A percentile compares a stretch with the other conserved stretches of the same genome.
These are phyloP conservation scores for Emys orbicularis DNA, from an alignment of 2,797 vertebrate species.

Conservation along the genomic window DNA sequence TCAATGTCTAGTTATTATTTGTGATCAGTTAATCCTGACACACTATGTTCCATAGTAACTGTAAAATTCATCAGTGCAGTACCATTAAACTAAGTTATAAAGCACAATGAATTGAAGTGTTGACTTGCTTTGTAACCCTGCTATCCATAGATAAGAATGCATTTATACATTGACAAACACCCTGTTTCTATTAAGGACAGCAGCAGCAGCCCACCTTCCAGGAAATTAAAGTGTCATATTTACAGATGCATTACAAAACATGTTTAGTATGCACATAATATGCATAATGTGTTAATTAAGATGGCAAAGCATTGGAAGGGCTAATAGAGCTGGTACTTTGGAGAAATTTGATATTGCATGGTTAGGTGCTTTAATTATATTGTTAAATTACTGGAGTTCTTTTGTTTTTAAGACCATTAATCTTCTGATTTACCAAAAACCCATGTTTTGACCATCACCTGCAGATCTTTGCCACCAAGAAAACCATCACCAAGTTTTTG, in stretches of 20 bases:
- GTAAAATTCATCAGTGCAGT: conserved; percentile 22
- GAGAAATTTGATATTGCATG: background rate
- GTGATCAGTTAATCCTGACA: conserved; percentile 23
- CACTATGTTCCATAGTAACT: background rate
- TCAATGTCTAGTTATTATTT: conserved; percentile 24
- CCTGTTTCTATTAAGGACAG: background rate
- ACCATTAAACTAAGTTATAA: background rate
- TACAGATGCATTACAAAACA: background rate
- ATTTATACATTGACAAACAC: background rate
- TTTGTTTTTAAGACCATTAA: background rate
- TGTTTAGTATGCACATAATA: background rate
- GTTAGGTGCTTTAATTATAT: background rate
- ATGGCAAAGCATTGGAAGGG: background rate
- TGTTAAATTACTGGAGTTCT: background rate
- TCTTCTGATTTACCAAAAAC: background rate
- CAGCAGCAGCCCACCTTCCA: background rate
- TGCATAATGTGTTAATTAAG: background rate
- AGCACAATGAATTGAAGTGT: conserved; percentile 15
- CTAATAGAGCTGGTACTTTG: background rate
- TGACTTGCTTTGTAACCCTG: background rate
- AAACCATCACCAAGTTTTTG: background rate
- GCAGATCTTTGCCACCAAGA: background rate
- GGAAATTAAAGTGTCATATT: background rate
- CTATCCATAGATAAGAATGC: background rate
- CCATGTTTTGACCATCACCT: background rate